Evolutionary conservation across 2,797 vertebrate genomes (phyloP).

Genomic region (Crocidura indochinensis): DNA sequence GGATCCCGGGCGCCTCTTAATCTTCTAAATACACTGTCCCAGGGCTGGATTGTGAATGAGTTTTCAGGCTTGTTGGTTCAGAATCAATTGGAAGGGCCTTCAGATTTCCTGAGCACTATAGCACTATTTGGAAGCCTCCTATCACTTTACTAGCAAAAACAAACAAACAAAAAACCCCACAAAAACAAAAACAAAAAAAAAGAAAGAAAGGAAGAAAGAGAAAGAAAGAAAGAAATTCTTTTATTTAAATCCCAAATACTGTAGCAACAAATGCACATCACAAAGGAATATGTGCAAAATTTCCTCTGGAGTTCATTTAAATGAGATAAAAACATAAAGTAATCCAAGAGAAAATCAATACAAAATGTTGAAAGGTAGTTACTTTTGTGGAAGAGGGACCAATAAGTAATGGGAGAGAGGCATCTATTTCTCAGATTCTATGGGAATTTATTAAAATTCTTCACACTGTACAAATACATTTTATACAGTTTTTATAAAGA

Average conservation of each 20-base stretch:
- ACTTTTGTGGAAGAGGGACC: neutral
- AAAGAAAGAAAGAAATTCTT: neutral
- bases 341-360: neutral
- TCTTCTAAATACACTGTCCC: too few species aligned
- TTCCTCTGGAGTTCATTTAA: neutral
- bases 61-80: too few species aligned
- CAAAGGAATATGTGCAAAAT: neutral
- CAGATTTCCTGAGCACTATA: too few species aligned
- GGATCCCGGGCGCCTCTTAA: too few species aligned
- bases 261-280: neutral
- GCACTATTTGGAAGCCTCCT: too few species aligned
- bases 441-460: conserved; percentile 7
- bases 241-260: neutral
- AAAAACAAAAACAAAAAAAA: too few species aligned
- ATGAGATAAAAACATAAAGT: conserved; percentile 1
- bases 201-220: too few species aligned
- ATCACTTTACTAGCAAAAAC: too few species aligned
- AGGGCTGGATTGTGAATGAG: too few species aligned
- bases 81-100: too few species aligned
- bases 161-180: too few species aligned
- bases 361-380: neutral
- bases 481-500: conserved; percentile 57
- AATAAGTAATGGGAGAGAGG: neutral
- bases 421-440: neutral
- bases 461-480: neutral